Conservation (phyloP, 2,113 vertebrate genomes). For the Plotosus lineatus region DNA sequence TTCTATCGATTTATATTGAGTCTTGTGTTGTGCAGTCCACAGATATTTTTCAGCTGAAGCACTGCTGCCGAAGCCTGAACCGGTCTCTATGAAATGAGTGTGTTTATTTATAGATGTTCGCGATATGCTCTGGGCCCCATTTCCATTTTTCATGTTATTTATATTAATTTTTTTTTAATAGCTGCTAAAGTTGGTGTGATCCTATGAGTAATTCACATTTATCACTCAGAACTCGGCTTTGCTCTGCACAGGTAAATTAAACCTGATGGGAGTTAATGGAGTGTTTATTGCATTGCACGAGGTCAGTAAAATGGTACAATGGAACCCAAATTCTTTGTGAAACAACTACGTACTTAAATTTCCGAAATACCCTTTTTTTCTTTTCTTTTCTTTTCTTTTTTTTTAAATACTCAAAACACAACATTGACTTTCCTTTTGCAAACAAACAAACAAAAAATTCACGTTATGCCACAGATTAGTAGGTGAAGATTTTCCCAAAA, state of each 20-base stretch:
- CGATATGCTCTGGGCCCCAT: too few relatives aligned
- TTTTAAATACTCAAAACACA: too few relatives aligned
- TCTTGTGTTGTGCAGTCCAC: background rate
- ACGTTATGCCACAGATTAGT: background rate
- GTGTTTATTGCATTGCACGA: background rate
- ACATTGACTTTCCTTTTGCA: too few relatives aligned
- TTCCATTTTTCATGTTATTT: slow-evolving; percentile 11
- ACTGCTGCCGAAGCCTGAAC: background rate
- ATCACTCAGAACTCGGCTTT: background rate
- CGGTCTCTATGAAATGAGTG: background rate
- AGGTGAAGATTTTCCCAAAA: background rate
- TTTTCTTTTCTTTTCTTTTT: too few relatives aligned
- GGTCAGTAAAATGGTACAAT: background rate
- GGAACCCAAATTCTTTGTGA: background rate
- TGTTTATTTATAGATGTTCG: slow-evolving; percentile 5
- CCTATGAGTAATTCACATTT: background rate
- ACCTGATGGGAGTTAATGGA: background rate
- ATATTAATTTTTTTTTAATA: too few relatives aligned
- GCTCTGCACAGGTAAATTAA: slow-evolving; percentile 6
- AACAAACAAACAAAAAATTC: too few relatives aligned
- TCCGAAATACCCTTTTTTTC: too few relatives aligned
- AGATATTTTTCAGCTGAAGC: background rate
- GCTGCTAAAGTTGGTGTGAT: background rate
- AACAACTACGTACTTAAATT: too few relatives aligned
- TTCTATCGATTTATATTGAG: background rate